Evolutionary conservation across 2,797 vertebrate species (phyloP), one percentile per base, ranked within the genome.

Genomic region (Pipistrellus kuhlii): DNA sequence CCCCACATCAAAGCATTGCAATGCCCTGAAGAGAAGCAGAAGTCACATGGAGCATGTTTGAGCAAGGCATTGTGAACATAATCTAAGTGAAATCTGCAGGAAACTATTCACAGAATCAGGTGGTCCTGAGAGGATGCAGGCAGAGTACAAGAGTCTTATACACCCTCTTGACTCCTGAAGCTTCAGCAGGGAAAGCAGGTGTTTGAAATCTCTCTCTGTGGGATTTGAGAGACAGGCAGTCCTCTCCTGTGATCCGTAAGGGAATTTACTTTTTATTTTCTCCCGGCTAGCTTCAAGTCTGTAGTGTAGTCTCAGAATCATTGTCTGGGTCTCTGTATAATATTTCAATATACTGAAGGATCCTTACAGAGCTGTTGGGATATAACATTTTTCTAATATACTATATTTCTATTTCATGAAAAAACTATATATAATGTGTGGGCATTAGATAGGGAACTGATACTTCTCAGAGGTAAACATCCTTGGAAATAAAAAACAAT

Each of bases 401-500:
- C 1, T 68, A 1, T 75, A 59, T 91, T 89, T 95, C 77, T 80
- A 17, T 69, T 93, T 81, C 32, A 46, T 94, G 46, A 53, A 48
- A 66, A 88, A 88, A 72, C 35, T 57, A 69, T n/a, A 77, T 48
- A 71, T 71, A 64, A 48, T 14, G 6, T 41, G 14, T 78, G 5
- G 15, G 2, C 2, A 21, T 89, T 93, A 80, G 3, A 55, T 32
- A 64, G 12, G 68, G 21, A 21, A 48, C 41, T 0, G n/a, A 4
- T 80, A 55, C 76, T 93, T 87, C 23, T 94, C 44, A 62, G 32
- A 80, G n/a, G 15, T 86, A 57, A 66, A n/a, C 2, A 9, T 5
- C 21, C 32, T 91, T 75, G 78, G 32, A 89, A 93, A 48, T 66
- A 41, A 86, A 17, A 68, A 85, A 87, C 0, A 32, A 17, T 32